These are phyloP conservation scores for Chrysolina haemoptera DNA, from an alignment of 2,888 invertebrate genomes.

Conservation along the genomic window DNA sequence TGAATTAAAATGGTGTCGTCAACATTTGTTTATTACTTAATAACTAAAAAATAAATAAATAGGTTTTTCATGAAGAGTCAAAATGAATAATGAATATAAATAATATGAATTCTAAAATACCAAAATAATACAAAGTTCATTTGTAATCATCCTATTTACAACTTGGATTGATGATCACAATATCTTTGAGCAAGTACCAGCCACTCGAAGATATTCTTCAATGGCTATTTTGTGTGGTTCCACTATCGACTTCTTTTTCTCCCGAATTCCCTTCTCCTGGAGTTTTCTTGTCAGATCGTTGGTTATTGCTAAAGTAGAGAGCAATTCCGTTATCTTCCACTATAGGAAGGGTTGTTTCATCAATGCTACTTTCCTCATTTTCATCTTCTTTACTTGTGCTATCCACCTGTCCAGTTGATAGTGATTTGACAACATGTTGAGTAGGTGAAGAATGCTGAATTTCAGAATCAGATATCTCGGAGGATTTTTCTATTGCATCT, in stretches of 20 bases:
- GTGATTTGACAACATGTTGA: slow-evolving; percentile 38
- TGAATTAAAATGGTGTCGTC: too few relatives aligned
- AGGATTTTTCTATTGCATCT: slow-evolving; percentile 46
- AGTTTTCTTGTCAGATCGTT: slow-evolving; percentile 48
- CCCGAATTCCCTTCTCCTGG: slow-evolving; percentile 41
- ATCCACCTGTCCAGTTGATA: slow-evolving; percentile 32
- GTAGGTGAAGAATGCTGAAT: slow-evolving; percentile 41
- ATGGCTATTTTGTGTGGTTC: slow-evolving; percentile 37
- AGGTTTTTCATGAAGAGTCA: not conserved
- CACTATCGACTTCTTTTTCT: slow-evolving; percentile 36
- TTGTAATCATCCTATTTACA: slow-evolving; percentile 33
- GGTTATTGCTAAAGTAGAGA: slow-evolving; percentile 71
- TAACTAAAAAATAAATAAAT: slow-evolving; percentile 20
- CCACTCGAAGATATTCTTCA: slow-evolving; percentile 24
- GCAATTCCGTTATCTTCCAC: slow-evolving; percentile 75
- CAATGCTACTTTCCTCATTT: slow-evolving; percentile 57
- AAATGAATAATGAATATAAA: slow-evolving; percentile 25
- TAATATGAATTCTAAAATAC: not conserved
- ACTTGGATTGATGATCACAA: slow-evolving; percentile 32
- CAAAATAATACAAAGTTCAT: slow-evolving; percentile 29
- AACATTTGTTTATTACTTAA: not conserved
- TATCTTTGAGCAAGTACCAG: slow-evolving; percentile 45
- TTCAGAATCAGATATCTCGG: slow-evolving; percentile 36
- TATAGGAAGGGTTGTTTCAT: slow-evolving; percentile 63
- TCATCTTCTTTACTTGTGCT: slow-evolving; percentile 34